A percentile compares a stretch with the other conserved stretches of the same genome.
phyloP scores from a whole-genome alignment of 2,888 invertebrate species.

The Lithophane semibrunnea region DNA sequence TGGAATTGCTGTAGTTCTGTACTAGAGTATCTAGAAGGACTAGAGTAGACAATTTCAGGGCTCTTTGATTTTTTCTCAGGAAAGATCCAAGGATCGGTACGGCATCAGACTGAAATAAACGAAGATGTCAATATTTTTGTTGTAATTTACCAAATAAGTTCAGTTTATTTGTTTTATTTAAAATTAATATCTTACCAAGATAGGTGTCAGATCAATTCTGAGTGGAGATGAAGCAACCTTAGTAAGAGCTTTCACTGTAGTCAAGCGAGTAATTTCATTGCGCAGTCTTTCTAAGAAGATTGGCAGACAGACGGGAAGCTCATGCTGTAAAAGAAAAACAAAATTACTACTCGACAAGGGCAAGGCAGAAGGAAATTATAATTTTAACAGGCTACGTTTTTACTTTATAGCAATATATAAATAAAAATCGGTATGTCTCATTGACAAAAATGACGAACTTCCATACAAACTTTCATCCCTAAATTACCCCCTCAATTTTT shows the following conservation, averaged over 20 bases:
- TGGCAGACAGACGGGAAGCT: conserved; percentile 96
- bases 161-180: not conserved
- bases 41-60: conserved; percentile 97
- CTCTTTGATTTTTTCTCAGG: conserved; percentile 98
- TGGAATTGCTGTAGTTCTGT: conserved; percentile 94
- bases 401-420: not conserved
- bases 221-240: conserved; percentile 98
- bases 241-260: conserved; percentile 98
- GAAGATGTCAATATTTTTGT: not conserved
- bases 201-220: conserved; percentile 95
- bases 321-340: conserved; percentile 85
- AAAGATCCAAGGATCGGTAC: conserved; percentile 98
- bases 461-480: not conserved
- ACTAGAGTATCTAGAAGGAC: conserved; percentile 97
- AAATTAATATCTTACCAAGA: conserved; percentile 91
- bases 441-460: too few species aligned
- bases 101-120: conserved; percentile 93
- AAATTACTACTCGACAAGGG: not conserved
- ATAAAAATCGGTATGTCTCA: not conserved
- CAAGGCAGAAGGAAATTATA: too few species aligned
- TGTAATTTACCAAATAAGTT: not conserved
- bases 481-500: not conserved
- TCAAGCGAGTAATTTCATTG: conserved; percentile 99
- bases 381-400: not conserved
- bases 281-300: conserved; percentile 98